Evolutionary conservation across 2,888 invertebrate species (phyloP), one percentile per base, ranked within the genome.

Genomic region (Tricholauxania praeusta): DNA sequence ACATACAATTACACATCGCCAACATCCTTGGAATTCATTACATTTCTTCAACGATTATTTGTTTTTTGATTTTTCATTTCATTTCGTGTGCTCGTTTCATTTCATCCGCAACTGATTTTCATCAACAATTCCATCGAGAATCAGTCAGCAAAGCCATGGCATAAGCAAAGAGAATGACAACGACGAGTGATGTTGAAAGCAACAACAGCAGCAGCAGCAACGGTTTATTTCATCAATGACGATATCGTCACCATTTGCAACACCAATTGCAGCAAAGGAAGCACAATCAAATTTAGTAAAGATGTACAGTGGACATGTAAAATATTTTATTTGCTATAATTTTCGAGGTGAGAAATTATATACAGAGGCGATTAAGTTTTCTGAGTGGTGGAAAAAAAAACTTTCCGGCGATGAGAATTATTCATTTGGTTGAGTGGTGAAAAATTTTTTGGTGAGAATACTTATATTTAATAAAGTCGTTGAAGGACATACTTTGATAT

Each of bases 1-100:
- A 28, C 4, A 22, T 22, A 22, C 3, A 3, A 2, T 1, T 3
- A 28, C 28, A 28, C 4, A 49, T 7, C 28, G 62, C 7, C 60
- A 51, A 28, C 60, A 70, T 70, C 62, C 70, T 60, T 70, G 32
- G 52, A 69, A 70, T 70, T 70, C 70, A 70, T 70, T 70, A 70
- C 62, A 52, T 69, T 60, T 59, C 60, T 49, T 62, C 53, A 10
- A 10, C 39, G 70, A 52, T 70, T 74, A 74, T 77, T 77, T 75
- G 72, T 68, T 73, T n/a, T 76, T 75, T 74, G 74, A 71, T 74
- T 76, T 74, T 75, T 77, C 72, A 72, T 74, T 76, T 74, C 72
- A 72, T 74, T 77, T 74, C 72, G 49, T 60, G 28, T 48, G 17
- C 57, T 48, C 68, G 59, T 72, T 63, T 66, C 72, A 65, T 72